A percentile compares a stretch with the other conserved stretches of the same genome.
Conservation (phyloP, 2,113 vertebrate species). For the Malurus cyaneus region DNA sequence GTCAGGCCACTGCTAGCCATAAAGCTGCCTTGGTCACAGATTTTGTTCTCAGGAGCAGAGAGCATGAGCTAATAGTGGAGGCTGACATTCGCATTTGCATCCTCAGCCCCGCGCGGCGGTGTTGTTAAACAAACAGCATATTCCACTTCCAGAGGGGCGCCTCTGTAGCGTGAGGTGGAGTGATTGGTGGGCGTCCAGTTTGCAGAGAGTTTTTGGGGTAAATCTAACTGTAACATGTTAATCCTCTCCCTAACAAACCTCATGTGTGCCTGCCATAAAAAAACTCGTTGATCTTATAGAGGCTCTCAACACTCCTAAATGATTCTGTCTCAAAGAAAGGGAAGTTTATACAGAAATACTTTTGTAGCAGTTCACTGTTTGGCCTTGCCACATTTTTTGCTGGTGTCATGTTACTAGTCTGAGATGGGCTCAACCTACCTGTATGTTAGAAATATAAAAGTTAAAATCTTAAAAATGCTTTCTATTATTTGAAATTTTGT, state of each 20-base stretch:
- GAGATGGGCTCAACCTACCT: neutral
- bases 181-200: neutral
- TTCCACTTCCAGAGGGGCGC: neutral
- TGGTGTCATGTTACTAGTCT: neutral
- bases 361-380: neutral
- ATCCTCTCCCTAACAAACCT: neutral
- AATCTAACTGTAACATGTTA: neutral
- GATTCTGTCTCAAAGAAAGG: neutral
- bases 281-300: rapidly evolving
- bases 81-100: rapidly evolving
- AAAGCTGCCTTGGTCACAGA: neutral
- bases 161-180: neutral
- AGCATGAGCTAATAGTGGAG: neutral
- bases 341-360: neutral
- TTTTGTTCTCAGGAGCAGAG: neutral
- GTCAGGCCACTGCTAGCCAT: neutral
- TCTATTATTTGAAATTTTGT: neutral
- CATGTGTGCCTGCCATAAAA: neutral
- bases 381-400: neutral
- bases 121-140: neutral
- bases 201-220: neutral
- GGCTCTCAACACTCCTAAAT: neutral
- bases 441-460: neutral
- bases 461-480: neutral
- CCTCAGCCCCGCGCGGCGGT: rapidly evolving